Evolutionary conservation across 2,888 invertebrate genomes (phyloP), one percentile per base, ranked within the genome.

Genomic region (Omphaloscelis lunosa): DNA sequence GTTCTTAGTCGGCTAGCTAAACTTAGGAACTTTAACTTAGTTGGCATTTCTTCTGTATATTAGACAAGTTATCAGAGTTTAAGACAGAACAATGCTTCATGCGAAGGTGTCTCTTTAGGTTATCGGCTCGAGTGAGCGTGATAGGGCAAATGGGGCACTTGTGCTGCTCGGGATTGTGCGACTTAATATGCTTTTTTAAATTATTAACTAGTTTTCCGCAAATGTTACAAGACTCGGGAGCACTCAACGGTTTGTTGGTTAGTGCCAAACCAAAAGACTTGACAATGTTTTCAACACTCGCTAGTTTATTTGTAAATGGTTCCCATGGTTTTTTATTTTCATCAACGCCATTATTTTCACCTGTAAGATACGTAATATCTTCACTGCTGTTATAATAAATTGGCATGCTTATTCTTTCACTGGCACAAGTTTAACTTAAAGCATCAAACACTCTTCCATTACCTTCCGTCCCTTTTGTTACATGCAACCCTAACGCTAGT

Each of bases 191-290:
- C 91, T 98, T 97, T 97, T 98, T 97, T 90, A 97, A 95, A 94
- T 97, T 97, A 91, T 97, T 97, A 86, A 98, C 98, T 83, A 97
- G 96, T 95, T 98, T 98, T 82, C 97, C 97, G 94, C 98, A 98
- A 86, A 97, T 92, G 84, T 95, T 95, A 95, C 98, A 98, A 87
- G 97, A 95, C 93, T 97, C 97, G 87, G 97, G 95, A 83, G 93
- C 93, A 85, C 84, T 90, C 84, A 92, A 91, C 23, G 93, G 92
- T 89, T 92, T 94, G 76, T 92, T 92, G 85, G 90, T 92, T 29
- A 95, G 83, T 72, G 94, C 91, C 88, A 94, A 90, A 90, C 94
- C 94, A 84, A 94, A 95, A 51, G 94, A 93, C 89, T 95, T 94
- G 86, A 95, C 94, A 91, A 96, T 89, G 86, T 94, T 94, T 87